phyloP scores from a whole-genome alignment of 2,113 vertebrate genomes.

The Lathamus discolor region DNA sequence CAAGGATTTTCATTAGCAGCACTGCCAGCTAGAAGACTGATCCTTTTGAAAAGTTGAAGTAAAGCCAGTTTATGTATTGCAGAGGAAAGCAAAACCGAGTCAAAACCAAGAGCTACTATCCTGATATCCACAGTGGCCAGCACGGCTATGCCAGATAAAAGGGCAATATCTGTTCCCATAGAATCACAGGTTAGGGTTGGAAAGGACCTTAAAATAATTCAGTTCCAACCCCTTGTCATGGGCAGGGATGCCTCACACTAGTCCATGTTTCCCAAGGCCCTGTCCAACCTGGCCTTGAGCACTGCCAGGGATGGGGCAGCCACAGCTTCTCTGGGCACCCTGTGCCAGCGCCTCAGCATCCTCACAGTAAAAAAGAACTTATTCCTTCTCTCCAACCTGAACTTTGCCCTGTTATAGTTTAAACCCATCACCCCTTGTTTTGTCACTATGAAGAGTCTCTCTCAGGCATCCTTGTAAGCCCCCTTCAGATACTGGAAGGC shows the following conservation, averaged over 20 bases:
- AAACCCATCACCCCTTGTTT: neutral
- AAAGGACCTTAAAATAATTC: neutral
- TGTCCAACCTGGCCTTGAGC: neutral
- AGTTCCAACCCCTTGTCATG: neutral
- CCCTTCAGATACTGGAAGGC: neutral
- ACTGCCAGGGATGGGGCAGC: neutral
- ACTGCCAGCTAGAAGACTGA: neutral
- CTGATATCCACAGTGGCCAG: accelerated
- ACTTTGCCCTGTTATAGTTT: neutral
- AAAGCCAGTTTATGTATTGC: neutral
- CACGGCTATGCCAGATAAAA: neutral
- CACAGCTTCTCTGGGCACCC: neutral
- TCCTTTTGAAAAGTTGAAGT: neutral
- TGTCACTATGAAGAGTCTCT: neutral
- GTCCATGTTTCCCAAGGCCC: neutral
- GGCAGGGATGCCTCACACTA: neutral
- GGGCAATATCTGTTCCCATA: neutral
- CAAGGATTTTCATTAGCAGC: neutral
- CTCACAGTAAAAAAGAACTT: neutral
- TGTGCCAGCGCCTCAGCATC: neutral
- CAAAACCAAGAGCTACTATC: neutral
- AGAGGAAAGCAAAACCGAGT: neutral
- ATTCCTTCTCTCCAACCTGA: neutral
- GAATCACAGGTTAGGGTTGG: neutral
- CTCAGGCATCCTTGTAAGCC: neutral